Percentiles rank a stretch among this genome's conserved stretches.
Evolutionary conservation across 92 coral and sea anemone genomes (phyloP).

Genomic region (Ricordea florida): DNA sequence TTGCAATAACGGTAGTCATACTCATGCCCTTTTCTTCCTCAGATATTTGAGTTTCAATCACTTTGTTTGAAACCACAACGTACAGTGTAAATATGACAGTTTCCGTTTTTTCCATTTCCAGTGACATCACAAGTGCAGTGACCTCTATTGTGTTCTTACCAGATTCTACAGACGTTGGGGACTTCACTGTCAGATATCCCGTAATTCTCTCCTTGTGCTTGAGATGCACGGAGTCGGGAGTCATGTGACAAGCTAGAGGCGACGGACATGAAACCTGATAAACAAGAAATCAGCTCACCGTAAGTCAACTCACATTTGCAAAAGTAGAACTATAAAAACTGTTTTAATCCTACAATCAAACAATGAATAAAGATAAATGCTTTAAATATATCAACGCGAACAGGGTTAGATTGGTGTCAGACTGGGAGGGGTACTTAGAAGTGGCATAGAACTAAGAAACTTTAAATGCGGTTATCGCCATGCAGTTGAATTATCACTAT

Average conservation of each 20-base stretch:
- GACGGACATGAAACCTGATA: slow-evolving; percentile 4
- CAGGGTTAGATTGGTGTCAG: no score
- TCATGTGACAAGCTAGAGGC: neutral
- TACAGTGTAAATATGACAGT: neutral
- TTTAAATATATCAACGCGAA: no score
- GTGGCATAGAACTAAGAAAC: no score
- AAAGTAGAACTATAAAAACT: no score
- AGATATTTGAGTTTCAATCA: neutral
- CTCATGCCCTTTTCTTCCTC: neutral
- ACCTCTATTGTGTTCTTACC: neutral
- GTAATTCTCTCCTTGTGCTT: neutral
- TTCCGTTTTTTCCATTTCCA: neutral
- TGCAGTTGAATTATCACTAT: no score
- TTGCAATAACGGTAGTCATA: neutral
- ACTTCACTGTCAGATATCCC: slow-evolving; percentile 4
- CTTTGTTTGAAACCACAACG: neutral
- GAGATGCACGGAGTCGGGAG: neutral
- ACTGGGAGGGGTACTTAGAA: no score
- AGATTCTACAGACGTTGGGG: neutral
- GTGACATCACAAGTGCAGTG: neutral
- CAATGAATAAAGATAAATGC: no score
- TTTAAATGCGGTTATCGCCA: no score
- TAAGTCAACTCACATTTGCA: no score
- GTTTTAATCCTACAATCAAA: no score
- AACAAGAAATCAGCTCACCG: no score